Conservation (phyloP, 1,140 invertebrate genomes). For the Drosophila grimshawi region DNA sequence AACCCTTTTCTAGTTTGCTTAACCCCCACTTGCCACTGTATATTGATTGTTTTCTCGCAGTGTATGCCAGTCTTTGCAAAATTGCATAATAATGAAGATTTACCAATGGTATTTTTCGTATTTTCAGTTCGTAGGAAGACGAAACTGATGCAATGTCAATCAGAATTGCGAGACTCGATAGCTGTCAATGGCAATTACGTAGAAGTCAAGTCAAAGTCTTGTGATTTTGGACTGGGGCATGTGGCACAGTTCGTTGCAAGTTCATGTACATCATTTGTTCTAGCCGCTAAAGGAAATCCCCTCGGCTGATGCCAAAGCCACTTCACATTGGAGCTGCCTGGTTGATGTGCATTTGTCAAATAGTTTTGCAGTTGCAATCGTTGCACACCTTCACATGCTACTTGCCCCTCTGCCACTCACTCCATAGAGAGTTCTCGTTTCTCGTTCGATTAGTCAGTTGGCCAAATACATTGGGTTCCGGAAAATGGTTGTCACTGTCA, state of each 20-base stretch:
- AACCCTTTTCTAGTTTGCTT: no score
- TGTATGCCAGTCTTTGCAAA: background rate
- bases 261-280: conserved; percentile 78
- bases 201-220: conserved; percentile 45
- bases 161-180: conserved; percentile 20
- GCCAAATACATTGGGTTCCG: conserved; percentile 60
- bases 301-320: conserved; percentile 27
- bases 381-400: conserved; percentile 43
- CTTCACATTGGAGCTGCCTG: conserved; percentile 17
- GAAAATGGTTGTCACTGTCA: conserved; percentile 56
- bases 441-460: conserved; percentile 74
- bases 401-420: conserved; percentile 13
- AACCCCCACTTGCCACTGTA: no score
- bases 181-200: conserved; percentile 71
- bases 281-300: conserved; percentile 60
- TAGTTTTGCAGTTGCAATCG: conserved; percentile 38
- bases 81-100: background rate
- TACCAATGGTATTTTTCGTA: background rate
- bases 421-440: conserved; percentile 4
- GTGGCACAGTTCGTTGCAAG: conserved; percentile 56
- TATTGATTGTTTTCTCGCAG: no score
- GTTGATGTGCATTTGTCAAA: conserved; percentile 60
- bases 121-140: no score
- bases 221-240: background rate
- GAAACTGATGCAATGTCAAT: conserved; percentile 19